Base-by-base conservation (phyloP, 2,113 vertebrate species). In the Rissa tridactyla region DNA sequence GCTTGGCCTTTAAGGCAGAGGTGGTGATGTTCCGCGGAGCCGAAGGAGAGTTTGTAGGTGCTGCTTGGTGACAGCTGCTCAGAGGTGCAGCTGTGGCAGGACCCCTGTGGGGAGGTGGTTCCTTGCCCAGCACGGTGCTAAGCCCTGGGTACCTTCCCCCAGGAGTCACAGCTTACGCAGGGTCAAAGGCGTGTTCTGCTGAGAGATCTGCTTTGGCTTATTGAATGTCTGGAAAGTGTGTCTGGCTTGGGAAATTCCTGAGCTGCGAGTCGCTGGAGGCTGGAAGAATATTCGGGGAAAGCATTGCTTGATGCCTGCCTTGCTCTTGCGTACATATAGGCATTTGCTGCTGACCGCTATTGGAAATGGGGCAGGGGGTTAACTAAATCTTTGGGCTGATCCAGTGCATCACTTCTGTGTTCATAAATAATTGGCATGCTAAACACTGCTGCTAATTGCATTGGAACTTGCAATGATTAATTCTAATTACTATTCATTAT, bases 401-500 rank as follows among this genome's bases (percentile, higher is more conserved):
- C 80, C 71, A 54, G 6, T 15, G 12, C 0, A 0, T 49, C 83
- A 75, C 47, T 92, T 64, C 69, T 64, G 65, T 29, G 23, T 15
- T 82, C 78, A 20, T 73, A 90, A 91, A 73, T 80, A 92, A 92
- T 46, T 66, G 70, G 46, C 75, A 60, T 64, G 79, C 79, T 78
- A 83, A 90, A 70, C 72, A 81, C n/a, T 60, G 72, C 92, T 89
- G 51, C 89, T 97, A 86, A 96, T 82, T 65, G 81, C 73, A 64
- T 30, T 91, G 92, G 69, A 91, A 84, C 60, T 79, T 44, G 34
- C 36, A 65, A 38, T 57, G 44, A 91, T 91, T 94, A 94, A 91
- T 94, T 92, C 57, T 71, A 88, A 96, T 92, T 90, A 51, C 55
- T 81, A 27, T 75, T 95, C 57, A 82, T 94, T 91, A 94, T 86